A percentile compares a stretch with the other conserved stretches of the same genome.
Evolutionary conservation across 2,888 invertebrate genomes (phyloP).

Genomic region (Lycaena phlaeas): DNA sequence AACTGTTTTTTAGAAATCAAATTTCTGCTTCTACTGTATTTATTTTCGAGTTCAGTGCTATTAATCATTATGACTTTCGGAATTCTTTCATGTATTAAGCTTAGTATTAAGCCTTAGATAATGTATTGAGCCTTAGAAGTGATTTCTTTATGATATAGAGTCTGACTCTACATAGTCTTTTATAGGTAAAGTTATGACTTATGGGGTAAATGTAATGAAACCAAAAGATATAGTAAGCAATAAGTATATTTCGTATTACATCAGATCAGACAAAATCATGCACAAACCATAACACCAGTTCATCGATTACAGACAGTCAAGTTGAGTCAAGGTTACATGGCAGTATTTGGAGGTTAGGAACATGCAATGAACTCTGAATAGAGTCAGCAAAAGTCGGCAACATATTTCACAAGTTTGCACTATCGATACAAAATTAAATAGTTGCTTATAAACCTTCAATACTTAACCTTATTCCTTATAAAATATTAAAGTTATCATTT

Average conservation of each 20-base stretch:
- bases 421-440: slow-evolving; percentile 7
- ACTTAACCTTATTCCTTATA: slow-evolving; percentile 20
- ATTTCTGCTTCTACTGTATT: no score
- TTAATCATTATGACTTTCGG: no score
- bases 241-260: slow-evolving; percentile 31
- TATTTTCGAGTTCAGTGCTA: no score
- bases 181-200: no score
- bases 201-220: slow-evolving; percentile 35
- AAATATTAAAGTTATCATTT: slow-evolving; percentile 23
- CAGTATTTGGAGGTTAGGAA: slow-evolving; percentile 3
- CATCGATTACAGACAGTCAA: slow-evolving; percentile 8
- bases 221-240: slow-evolving; percentile 29
- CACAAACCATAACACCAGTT: slow-evolving; percentile 12
- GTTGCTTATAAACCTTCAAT: slow-evolving; percentile 31
- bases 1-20: no score
- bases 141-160: no score
- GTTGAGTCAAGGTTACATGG: slow-evolving; percentile 2
- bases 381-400: slow-evolving; percentile 7
- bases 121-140: no score
- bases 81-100: no score
- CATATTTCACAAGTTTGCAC: background rate
- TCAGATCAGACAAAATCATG: slow-evolving; percentile 37
- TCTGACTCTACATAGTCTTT: no score
- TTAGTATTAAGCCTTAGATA: no score
- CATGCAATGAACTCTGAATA: slow-evolving; percentile 1